phyloP scores from a whole-genome alignment of 2,797 vertebrate species.

The Lerista edwardsae region DNA sequence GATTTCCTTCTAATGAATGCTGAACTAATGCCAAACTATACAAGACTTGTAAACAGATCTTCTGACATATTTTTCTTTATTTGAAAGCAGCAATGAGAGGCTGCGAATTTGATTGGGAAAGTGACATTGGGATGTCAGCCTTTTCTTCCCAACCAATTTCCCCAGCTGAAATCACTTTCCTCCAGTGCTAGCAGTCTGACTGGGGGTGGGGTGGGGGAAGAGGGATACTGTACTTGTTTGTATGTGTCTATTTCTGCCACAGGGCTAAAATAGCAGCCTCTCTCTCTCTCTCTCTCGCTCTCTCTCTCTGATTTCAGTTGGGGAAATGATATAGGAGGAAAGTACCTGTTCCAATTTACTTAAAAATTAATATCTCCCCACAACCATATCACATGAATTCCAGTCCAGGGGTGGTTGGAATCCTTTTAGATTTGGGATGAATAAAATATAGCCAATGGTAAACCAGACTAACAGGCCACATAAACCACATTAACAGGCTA shows the following conservation, averaged over 20 bases:
- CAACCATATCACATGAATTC: neutral
- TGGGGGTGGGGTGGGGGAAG: neutral
- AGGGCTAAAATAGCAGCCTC: neutral
- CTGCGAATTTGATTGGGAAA: neutral
- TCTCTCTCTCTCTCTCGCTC: too few relatives aligned
- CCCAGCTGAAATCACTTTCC: too few relatives aligned
- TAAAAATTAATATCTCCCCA: neutral
- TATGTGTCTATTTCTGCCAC: neutral
- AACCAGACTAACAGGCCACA: slow-evolving; percentile 29
- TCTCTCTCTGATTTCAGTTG: neutral
- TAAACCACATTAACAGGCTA: too few relatives aligned
- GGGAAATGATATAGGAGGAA: neutral
- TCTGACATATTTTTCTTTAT: neutral
- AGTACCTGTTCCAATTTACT: neutral
- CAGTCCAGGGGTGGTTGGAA: fast-evolving
- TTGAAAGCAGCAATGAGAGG: neutral
- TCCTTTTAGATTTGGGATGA: neutral
- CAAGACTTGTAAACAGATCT: neutral
- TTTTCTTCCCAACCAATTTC: neutral
- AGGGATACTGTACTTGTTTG: neutral
- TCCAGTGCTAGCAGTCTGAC: neutral
- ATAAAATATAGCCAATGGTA: neutral
- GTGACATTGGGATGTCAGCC: neutral
- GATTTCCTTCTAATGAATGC: neutral
- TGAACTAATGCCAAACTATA: neutral